Evolutionary conservation across 2,888 invertebrate species (phyloP).

Genomic region (Eupithecia centaureata): DNA sequence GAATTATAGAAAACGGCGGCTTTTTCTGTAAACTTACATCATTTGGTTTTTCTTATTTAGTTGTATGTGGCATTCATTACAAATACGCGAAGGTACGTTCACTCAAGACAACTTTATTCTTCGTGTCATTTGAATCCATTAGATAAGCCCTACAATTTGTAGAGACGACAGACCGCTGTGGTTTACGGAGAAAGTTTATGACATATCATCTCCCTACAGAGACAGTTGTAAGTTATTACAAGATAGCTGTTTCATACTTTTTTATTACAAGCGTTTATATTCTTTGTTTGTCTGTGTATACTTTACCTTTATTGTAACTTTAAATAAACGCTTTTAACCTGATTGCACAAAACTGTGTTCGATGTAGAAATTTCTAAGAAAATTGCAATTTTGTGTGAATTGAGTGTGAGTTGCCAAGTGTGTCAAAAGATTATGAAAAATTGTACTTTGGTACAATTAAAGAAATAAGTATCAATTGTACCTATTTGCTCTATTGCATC

Average conservation of each 20-base stretch:
- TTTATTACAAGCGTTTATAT: background rate
- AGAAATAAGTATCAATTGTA: too few species aligned
- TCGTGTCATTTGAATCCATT: conserved; percentile 10
- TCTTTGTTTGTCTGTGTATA: background rate
- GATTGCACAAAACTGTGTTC: too few species aligned
- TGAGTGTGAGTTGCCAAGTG: too few species aligned
- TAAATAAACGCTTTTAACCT: background rate
- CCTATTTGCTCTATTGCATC: too few species aligned
- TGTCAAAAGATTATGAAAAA: too few species aligned
- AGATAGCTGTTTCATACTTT: background rate
- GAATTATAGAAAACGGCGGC: too few species aligned
- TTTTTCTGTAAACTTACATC: background rate
- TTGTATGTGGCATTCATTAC: too few species aligned
- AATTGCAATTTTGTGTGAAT: too few species aligned
- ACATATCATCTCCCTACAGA: conserved; percentile 24
- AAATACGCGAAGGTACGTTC: background rate
- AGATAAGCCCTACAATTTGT: conserved; percentile 6
- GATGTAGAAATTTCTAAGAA: too few species aligned
- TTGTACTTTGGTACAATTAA: too few species aligned
- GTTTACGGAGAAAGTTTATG: conserved; percentile 35
- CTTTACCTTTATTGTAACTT: too few species aligned
- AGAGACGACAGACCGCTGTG: conserved; percentile 9
- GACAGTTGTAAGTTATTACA: conserved; percentile 16
- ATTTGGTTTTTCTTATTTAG: background rate
- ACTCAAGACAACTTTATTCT: background rate